Percentiles rank a stretch among this genome's conserved stretches.
phyloP scores from a whole-genome alignment of 2,797 vertebrate genomes.

The Acropternis orthonyx region DNA sequence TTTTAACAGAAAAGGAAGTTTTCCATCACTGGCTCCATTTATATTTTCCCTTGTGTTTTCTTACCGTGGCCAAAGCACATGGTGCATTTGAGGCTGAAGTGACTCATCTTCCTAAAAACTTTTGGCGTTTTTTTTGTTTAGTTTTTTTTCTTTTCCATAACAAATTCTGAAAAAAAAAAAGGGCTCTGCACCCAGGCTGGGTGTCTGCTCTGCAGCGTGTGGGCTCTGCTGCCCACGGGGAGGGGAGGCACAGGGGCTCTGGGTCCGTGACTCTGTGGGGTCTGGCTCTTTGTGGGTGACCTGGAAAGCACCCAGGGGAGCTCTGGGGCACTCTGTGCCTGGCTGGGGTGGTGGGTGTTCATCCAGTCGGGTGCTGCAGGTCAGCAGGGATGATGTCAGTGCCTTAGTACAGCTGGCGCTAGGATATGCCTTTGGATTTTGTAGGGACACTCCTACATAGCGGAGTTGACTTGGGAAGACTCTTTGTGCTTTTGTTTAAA shows the following conservation, averaged over 20 bases:
- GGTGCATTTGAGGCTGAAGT: neutral
- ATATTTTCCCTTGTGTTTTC: neutral
- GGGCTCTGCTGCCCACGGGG: fast-evolving
- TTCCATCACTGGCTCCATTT: neutral
- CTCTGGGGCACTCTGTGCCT: too few relatives aligned
- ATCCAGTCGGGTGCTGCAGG: too few relatives aligned
- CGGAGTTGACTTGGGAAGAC: neutral
- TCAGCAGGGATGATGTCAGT: too few relatives aligned
- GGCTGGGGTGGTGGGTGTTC: too few relatives aligned
- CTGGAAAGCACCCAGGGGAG: neutral
- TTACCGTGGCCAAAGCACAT: neutral
- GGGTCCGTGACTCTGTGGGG: neutral
- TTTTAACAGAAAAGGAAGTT: neutral
- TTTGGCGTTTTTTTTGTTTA: neutral
- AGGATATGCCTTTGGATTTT: neutral
- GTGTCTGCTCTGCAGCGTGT: neutral
- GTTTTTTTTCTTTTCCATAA: neutral
- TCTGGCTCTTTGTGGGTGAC: neutral
- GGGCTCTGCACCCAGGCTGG: neutral
- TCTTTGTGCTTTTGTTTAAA: fast-evolving
- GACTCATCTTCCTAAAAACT: conserved; percentile 23
- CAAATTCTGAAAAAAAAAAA: neutral
- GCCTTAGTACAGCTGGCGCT: too few relatives aligned
- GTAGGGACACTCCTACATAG: fast-evolving
- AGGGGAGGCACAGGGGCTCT: neutral